Conservation (phyloP, 2,113 vertebrate genomes). For the Ochotona princeps region DNA sequence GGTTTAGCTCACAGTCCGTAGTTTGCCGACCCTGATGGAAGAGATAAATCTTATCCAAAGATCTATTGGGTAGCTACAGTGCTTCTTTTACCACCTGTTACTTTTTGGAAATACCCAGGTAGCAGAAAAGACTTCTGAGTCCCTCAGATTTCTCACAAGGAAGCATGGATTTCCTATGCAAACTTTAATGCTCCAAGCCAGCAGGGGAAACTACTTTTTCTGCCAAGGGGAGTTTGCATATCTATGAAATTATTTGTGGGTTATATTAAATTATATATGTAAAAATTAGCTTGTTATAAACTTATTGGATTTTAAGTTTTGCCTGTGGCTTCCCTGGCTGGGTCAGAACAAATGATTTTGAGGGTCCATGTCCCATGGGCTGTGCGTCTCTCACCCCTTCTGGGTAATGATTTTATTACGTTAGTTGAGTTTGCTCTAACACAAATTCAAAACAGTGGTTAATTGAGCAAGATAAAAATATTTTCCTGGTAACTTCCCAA, state of each 20-base stretch:
- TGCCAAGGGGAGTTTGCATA: too few relatives aligned
- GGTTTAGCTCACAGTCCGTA: not conserved
- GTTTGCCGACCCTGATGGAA: not conserved
- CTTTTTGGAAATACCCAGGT: not conserved
- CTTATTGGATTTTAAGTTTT: too few relatives aligned
- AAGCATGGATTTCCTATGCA: not conserved
- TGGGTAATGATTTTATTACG: not conserved
- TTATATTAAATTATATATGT: too few relatives aligned
- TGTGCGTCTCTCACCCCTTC: too few relatives aligned
- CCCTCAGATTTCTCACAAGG: not conserved
- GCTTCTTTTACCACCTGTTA: not conserved
- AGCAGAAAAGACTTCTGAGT: not conserved
- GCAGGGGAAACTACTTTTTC: too few relatives aligned
- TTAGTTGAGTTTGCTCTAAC: not conserved
- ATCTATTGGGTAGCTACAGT: not conserved
- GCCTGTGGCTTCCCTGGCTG: too few relatives aligned
- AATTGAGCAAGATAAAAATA: not conserved
- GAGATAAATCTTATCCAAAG: not conserved
- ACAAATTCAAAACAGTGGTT: not conserved
- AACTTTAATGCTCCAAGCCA: too few relatives aligned
- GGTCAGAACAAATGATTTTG: too few relatives aligned
- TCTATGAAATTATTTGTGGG: too few relatives aligned
- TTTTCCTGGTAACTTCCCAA: not conserved
- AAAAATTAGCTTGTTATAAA: too few relatives aligned
- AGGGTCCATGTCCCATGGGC: too few relatives aligned